Evolutionary conservation across 2,888 invertebrate genomes (phyloP).

Genomic region (Hyalella azteca): DNA sequence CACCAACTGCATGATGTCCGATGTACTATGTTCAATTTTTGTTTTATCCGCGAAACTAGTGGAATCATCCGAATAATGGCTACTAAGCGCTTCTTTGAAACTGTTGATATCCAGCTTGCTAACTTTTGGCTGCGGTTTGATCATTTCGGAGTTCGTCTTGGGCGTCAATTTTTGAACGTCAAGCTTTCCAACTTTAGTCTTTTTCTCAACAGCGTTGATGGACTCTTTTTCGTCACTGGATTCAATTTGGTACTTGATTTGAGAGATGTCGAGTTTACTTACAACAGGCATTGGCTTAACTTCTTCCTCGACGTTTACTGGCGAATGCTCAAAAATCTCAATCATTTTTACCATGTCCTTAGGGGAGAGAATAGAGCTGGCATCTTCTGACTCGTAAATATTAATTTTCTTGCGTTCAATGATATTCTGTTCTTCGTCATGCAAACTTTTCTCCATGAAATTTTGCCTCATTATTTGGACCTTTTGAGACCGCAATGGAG

Average conservation of each 20-base stretch:
- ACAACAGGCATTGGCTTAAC: not conserved
- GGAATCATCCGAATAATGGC: not conserved
- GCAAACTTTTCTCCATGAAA: not conserved
- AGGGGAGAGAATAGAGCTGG: not conserved
- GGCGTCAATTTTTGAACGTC: not conserved
- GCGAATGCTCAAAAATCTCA: not conserved
- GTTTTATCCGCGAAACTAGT: not conserved
- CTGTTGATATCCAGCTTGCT: not conserved
- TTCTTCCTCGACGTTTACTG: not conserved
- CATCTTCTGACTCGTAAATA: not conserved
- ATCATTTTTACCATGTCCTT: not conserved
- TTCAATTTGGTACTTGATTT: not conserved
- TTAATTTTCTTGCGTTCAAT: not conserved
- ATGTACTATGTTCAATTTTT: not conserved
- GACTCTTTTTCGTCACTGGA: not conserved
- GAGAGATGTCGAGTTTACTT: constrained; percentile 7
- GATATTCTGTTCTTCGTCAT: not conserved
- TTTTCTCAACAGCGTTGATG: not conserved
- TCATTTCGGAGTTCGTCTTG: not conserved
- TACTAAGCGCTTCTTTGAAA: not conserved
- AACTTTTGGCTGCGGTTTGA: not conserved
- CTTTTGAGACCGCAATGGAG: not conserved
- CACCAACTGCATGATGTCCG: not conserved
- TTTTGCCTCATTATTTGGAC: not conserved
- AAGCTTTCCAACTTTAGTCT: not conserved